Evolutionary conservation across 2,797 vertebrate genomes (phyloP), one percentile per base, ranked within the genome.

Genomic region (Gymnoscopelus braueri): DNA sequence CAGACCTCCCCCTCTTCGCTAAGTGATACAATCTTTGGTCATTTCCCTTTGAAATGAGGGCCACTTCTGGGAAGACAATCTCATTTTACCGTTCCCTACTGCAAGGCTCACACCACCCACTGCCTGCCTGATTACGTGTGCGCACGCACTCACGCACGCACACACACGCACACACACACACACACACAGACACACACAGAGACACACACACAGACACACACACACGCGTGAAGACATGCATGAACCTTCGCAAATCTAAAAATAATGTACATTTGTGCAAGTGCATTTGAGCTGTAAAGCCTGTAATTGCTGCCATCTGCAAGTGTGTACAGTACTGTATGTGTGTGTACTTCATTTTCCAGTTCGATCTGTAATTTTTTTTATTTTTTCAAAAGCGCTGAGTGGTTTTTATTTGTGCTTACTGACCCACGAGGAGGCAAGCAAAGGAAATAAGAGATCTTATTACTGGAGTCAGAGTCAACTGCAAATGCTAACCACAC

Each of bases 1-100:
- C 62, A 13, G 7, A 23, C 51, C 63, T 29, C 14, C 48, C 13
- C 32, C 75, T 71, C 69, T 68, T 69, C 61, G 57, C 65, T 69
- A 78, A 80, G 66, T 74, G 76, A 81, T 81, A 75, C 63, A 80
- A 83, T 79, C 70, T 83, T 74, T 74, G 72, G 70, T 74, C 72
- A 70, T 79, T 74, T 77, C 68, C 74, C 63, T 72, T 75, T 73
- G 80, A 83, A 79, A 83, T 76, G 72, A 81, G 62, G 67, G 50
- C 62, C 62, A 71, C 68, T 76, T 71, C 72, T 82, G 14, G 26
- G 67, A 72, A 83, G 67, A 50, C 54, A 82, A 76, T 79, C 77
- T 73, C 64, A 79, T 82, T 79, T 74, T 64, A 56, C 47, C 52
- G 59, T 56, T 57, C 54, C 67, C 68, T 68, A 77, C 32, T 51